Evolutionary conservation across 2,888 invertebrate species (phyloP).

Genomic region (Perithous albicinctus): DNA sequence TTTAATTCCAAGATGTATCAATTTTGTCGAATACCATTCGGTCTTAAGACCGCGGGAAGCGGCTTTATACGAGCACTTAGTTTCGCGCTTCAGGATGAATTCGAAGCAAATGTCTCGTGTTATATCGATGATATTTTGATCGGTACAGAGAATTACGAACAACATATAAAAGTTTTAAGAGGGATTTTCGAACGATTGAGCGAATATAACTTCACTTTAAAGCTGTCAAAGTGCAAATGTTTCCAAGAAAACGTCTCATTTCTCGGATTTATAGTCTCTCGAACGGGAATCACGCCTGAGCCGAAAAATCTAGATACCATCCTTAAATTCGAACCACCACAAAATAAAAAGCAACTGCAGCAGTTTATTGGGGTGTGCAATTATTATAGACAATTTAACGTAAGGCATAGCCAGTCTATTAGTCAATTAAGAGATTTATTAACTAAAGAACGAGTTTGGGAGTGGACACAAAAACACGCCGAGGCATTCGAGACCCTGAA

Average conservation of each 20-base stretch:
- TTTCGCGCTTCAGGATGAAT: background rate
- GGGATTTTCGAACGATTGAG: too few relatives aligned
- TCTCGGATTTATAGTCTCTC: constrained; percentile 59
- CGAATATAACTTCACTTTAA: too few relatives aligned
- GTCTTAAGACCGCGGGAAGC: background rate
- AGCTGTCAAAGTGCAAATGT: constrained; percentile 72
- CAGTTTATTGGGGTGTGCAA: constrained; percentile 30
- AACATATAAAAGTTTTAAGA: too few relatives aligned
- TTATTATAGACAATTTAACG: constrained; percentile 41
- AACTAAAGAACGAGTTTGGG: constrained; percentile 27
- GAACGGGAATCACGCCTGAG: constrained; percentile 39
- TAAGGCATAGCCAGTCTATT: constrained; percentile 13
- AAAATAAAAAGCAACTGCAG: constrained; percentile 71
- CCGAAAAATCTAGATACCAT: constrained; percentile 65
- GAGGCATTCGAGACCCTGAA: background rate
- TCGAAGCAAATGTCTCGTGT: background rate
- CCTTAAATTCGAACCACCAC: constrained; percentile 68
- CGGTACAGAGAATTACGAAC: background rate
- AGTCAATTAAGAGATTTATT: constrained; percentile 49
- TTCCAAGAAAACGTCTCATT: constrained; percentile 40
- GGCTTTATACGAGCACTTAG: background rate
- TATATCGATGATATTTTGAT: background rate
- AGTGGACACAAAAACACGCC: constrained; percentile 3
- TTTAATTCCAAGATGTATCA: background rate
- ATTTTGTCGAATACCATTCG: background rate